Percentiles rank a stretch among this genome's conserved stretches.
Evolutionary conservation across 2,113 vertebrate species (phyloP).

Genomic region (Chloropsis hardwickii): DNA sequence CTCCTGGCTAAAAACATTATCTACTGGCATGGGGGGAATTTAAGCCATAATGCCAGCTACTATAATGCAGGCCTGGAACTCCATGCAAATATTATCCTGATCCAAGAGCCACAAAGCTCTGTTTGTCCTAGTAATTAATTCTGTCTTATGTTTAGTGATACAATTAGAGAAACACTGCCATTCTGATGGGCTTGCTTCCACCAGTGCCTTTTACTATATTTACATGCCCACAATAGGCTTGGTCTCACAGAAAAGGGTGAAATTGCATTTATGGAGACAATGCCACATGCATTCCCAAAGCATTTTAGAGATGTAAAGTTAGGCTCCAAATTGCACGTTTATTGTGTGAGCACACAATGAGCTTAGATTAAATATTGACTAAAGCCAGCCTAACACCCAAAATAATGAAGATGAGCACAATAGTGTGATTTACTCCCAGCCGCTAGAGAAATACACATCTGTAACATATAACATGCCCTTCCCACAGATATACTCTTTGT

Average conservation of each 20-base stretch:
- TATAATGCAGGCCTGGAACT: constrained; percentile 41
- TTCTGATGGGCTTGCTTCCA: constrained; percentile 44
- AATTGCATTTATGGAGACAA: constrained; percentile 61
- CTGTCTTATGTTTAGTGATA: constrained; percentile 41
- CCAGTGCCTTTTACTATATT: constrained; percentile 32
- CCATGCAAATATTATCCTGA: constrained; percentile 15
- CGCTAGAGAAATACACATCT: constrained; percentile 43
- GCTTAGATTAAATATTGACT: constrained; percentile 53
- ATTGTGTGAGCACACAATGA: constrained; percentile 51
- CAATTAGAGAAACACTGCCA: constrained; percentile 38
- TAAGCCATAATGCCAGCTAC: neutral
- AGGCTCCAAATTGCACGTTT: constrained; percentile 43
- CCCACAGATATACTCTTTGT: constrained; percentile 47
- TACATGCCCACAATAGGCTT: constrained; percentile 32
- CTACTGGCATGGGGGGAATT: constrained; percentile 32
- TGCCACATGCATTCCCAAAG: constrained; percentile 18
- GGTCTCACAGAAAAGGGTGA: constrained; percentile 36
- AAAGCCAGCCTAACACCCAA: constrained; percentile 34
- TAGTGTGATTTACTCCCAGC: constrained; percentile 46
- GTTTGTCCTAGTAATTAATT: constrained; percentile 62
- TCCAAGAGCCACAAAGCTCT: constrained; percentile 53
- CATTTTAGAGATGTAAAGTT: constrained; percentile 50
- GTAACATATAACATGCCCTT: constrained; percentile 49
- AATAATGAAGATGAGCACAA: constrained; percentile 60
- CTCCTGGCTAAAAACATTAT: constrained; percentile 25